A percentile compares a stretch with the other conserved stretches of the same genome.
Conservation (phyloP, 2,888 invertebrate species). For the Netelia melanura region DNA sequence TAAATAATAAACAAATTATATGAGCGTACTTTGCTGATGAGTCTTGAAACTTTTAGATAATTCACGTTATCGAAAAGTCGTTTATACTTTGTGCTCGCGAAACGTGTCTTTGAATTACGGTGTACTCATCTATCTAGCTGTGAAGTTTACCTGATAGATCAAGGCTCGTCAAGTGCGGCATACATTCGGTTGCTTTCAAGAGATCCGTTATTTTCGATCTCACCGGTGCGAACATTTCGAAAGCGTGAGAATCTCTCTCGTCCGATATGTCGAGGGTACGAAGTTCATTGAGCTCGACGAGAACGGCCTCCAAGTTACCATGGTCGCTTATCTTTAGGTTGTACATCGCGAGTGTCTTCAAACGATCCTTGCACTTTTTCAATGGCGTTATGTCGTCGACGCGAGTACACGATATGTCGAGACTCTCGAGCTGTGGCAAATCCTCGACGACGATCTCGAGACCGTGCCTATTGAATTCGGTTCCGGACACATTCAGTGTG, state of each 20-base stretch:
- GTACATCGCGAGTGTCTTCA: conserved; percentile 88
- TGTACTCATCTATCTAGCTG: not conserved
- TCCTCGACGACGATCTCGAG: conserved; percentile 89
- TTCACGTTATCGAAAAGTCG: too few relatives aligned
- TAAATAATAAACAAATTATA: conserved; percentile 13
- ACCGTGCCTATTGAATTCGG: conserved; percentile 89
- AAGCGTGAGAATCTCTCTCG: conserved; percentile 85
- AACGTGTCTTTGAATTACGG: not conserved
- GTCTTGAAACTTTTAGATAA: too few relatives aligned
- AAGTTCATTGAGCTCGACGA: conserved; percentile 86
- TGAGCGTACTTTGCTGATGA: too few relatives aligned
- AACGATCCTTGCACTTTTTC: conserved; percentile 86
- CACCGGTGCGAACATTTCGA: conserved; percentile 84
- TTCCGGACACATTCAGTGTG: conserved; percentile 88
- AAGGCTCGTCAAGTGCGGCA: conserved; percentile 87
- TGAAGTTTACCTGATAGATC: conserved; percentile 87
- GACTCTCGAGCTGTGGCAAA: conserved; percentile 87
- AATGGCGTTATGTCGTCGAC: conserved; percentile 88
- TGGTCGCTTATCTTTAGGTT: conserved; percentile 86
- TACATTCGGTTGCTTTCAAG: conserved; percentile 84
- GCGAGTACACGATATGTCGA: conserved; percentile 89
- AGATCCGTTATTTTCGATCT: conserved; percentile 84
- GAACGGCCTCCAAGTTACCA: conserved; percentile 84
- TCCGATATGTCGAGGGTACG: conserved; percentile 87
- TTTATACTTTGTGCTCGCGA: too few relatives aligned